These are phyloP conservation scores for Euzophera pinguis DNA, from an alignment of 2,888 invertebrate genomes.

Conservation along the genomic window DNA sequence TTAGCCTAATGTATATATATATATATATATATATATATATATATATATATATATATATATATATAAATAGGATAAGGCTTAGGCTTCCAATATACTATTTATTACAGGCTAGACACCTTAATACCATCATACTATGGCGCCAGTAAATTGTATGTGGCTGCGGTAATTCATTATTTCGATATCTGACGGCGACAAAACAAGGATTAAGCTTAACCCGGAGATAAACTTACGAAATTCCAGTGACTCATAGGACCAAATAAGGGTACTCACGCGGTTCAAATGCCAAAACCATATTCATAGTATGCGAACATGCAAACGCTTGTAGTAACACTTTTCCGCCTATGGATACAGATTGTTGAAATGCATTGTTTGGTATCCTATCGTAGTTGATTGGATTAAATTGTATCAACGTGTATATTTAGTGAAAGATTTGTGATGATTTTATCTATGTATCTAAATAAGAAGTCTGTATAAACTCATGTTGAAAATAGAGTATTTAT, in stretches of 20 bases:
- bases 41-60: too few relatives aligned
- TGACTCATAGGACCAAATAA: conserved; percentile 2
- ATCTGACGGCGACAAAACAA: conserved; percentile 7
- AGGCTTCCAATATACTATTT: neutral
- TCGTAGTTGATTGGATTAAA: too few relatives aligned
- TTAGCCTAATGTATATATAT: too few relatives aligned
- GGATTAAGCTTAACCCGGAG: conserved; percentile 4
- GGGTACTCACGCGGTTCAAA: conserved; percentile 1
- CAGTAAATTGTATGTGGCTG: conserved; percentile 5
- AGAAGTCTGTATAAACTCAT: too few relatives aligned
- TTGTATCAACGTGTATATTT: too few relatives aligned
- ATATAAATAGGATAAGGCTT: too few relatives aligned
- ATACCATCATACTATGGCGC: conserved; percentile 3
- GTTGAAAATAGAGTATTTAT: too few relatives aligned
- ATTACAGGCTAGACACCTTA: neutral
- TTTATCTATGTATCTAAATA: too few relatives aligned
- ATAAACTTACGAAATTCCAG: conserved; percentile 5
- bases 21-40: too few relatives aligned
- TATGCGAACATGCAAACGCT: conserved; percentile 7
- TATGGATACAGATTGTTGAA: conserved; percentile 1
- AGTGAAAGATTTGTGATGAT: too few relatives aligned
- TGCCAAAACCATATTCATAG: conserved; percentile 5
- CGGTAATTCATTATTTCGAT: conserved; percentile 4
- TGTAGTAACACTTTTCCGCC: conserved; percentile 4
- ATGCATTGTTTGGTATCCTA: neutral